Base-by-base conservation (phyloP, 1,140 invertebrate genomes). In the Amyelois transitella region DNA sequence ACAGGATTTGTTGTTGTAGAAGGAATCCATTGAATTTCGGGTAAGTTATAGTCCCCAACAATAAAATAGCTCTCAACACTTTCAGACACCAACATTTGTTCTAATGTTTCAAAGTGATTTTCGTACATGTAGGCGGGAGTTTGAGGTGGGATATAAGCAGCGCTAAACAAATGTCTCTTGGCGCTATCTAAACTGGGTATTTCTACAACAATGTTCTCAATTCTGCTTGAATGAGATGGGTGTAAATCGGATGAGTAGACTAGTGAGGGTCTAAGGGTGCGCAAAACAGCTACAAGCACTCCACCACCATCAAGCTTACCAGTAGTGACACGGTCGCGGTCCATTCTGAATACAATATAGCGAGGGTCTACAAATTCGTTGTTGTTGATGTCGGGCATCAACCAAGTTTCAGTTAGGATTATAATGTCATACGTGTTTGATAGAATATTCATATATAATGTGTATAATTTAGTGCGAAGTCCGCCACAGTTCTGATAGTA, bases 401-500 rank as follows among this genome's bases (percentile, higher is more conserved):
- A 18, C 50, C 50, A 51, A 0, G 50, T 51, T 19, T 51, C 50
- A 0, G 25, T 38, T 0, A 51, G 12, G 1, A 57, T 45, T 19
- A 57, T 47, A 6, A 57, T 6, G 20, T 57, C 55, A 51, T 51
- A 57, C 17, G 14, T 21, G n/a, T 57, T 17, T 22, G 49, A 20
- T 14, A 49, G 19, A n/a, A n/a, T n/a, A n/a, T n/a, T n/a, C n/a
- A n/a, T n/a, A n/a, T n/a, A n/a, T n/a, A n/a, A n/a, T n/a, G 24
- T 48, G 18, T 49, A 32, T 10, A 58, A 18, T 49, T 58, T 53
- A 7, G 50, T 53, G 17, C 50, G 28, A 20, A 49, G 19, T n/a
- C 51, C 55, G 17, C 55, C 51, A 24, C 55, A 57, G 38, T 57
- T 57, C 25, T 57, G 55, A 47, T 57, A 57, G 20, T 51, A 57